Conservation (phyloP, 2,113 vertebrate species). For the Sterna hirundo region DNA sequence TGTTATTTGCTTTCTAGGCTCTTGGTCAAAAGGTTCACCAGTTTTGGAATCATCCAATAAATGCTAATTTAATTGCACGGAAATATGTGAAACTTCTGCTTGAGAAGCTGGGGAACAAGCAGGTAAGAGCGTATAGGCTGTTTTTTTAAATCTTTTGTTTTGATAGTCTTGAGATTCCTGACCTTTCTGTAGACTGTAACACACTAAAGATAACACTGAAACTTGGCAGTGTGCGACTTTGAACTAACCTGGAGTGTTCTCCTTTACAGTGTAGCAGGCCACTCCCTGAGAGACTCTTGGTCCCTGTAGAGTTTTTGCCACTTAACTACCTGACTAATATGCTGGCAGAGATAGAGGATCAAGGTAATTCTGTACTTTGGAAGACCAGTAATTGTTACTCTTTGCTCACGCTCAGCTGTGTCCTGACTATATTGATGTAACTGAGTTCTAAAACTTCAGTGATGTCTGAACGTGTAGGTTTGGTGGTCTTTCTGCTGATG, state of each 20-base stretch:
- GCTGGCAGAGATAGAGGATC: slow-evolving; percentile 82
- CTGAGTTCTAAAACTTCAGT: neutral
- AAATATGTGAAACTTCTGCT: slow-evolving; percentile 82
- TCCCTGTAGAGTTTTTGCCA: slow-evolving; percentile 86
- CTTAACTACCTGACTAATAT: slow-evolving; percentile 85
- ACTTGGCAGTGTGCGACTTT: neutral
- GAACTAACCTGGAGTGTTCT: neutral
- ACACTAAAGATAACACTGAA: neutral
- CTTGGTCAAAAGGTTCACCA: slow-evolving; percentile 81
- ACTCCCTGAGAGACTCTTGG: slow-evolving; percentile 66
- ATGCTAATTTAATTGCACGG: slow-evolving; percentile 83
- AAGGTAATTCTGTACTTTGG: slow-evolving; percentile 73
- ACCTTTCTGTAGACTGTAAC: neutral
- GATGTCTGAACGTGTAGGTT: neutral
- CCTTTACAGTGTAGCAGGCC: slow-evolving; percentile 73
- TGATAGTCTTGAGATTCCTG: neutral
- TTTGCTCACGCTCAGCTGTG: neutral
- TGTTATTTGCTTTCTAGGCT: slow-evolving; percentile 61
- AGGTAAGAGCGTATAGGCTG: slow-evolving; percentile 67
- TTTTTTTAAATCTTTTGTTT: neutral
- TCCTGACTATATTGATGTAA: neutral
- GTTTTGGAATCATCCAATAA: slow-evolving; percentile 89
- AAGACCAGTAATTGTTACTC: neutral
- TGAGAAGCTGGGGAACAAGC: slow-evolving; percentile 74
- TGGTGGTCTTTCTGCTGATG: neutral